Base-by-base conservation (phyloP, 2,113 vertebrate genomes). In the Lanius ludovicianus region DNA sequence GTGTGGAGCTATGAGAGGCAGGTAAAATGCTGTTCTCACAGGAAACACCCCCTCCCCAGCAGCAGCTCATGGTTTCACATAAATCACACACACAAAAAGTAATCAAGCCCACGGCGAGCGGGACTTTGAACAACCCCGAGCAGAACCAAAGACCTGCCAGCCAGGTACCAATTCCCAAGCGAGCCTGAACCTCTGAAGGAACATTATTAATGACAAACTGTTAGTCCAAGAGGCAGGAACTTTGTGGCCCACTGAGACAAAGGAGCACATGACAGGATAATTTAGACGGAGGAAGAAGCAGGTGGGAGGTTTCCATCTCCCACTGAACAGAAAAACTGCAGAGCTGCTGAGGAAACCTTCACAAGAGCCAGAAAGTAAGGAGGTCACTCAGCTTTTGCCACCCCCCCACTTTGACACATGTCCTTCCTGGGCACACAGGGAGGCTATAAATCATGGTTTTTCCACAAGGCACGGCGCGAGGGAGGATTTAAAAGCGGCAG, bases 401-500 rank as follows among this genome's bases (percentile, higher is more conserved):
- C 10, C 14, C 9, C 7, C 8, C 7, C 1, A 2, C 24, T 24
- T 16, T 16, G 64, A 10, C 60, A 60, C 9, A 7, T 0, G 1
- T 4, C 37, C 57, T 22, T 11, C 42, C 73, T 22, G 39, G 71
- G 42, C 71, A 42, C 0, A 11, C 46, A 50, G 52, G 1, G 33
- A 84, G 77, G 57, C 37, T 0, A 62, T 0, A 56, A 41, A 44
- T 1, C 6, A 11, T 0, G 9, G 27, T 13, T 59, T 78, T 44
- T 11, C 22, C 55, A 22, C 23, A 7, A 67, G 74, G 35, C 4
- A 3, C 41, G 23, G 41, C 24, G 12, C 52, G 47, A 27, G 27
- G 57, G 15, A 39, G 42, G 18, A 24, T 33, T 53, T 3, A 1
- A 6, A 30, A 83, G 39, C 3, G 2, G 37, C 23, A 0, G 53